Conservation (phyloP, 2,797 vertebrate species). For the Neosilurus hyrtlii region DNA sequence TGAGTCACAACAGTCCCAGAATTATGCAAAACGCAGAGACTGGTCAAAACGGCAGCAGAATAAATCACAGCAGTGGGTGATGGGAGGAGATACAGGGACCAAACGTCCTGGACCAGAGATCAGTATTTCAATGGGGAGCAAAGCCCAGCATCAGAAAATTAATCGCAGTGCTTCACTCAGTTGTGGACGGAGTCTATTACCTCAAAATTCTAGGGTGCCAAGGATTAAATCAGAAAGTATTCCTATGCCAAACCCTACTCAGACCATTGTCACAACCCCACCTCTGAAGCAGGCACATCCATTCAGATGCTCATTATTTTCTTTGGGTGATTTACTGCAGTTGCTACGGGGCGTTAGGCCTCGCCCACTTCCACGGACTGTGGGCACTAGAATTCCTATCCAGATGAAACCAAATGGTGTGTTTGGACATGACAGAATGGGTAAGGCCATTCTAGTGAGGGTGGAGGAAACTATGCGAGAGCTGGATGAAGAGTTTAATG, state of each 20-base stretch:
- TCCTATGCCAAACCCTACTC: slow-evolving; percentile 62
- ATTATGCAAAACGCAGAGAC: background rate
- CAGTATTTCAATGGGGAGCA: background rate
- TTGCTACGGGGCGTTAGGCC: slow-evolving; percentile 65
- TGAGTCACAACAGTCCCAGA: background rate
- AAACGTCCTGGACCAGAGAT: slow-evolving; percentile 5
- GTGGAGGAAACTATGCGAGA: slow-evolving; percentile 66
- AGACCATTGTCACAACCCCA: slow-evolving; percentile 35
- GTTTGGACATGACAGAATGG: background rate
- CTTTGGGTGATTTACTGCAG: slow-evolving; percentile 68
- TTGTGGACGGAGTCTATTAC: slow-evolving; percentile 29
- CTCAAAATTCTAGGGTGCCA: slow-evolving; percentile 25
- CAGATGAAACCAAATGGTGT: slow-evolving; percentile 49
- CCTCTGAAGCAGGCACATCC: slow-evolving; percentile 40
- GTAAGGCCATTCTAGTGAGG: slow-evolving; percentile 45
- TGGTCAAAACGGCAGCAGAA: background rate
- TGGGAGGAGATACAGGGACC: background rate
- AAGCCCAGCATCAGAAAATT: background rate
- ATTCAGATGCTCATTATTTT: slow-evolving; percentile 49
- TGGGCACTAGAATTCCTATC: slow-evolving; percentile 72
- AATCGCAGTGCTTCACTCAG: slow-evolving; percentile 19
- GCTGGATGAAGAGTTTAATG: slow-evolving; percentile 73
- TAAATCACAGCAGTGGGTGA: background rate
- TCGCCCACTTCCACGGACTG: slow-evolving; percentile 56
- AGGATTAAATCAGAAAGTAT: slow-evolving; percentile 40